Evolutionary conservation across 2,113 vertebrate species (phyloP).

Genomic region (Anser brachyrhynchus): DNA sequence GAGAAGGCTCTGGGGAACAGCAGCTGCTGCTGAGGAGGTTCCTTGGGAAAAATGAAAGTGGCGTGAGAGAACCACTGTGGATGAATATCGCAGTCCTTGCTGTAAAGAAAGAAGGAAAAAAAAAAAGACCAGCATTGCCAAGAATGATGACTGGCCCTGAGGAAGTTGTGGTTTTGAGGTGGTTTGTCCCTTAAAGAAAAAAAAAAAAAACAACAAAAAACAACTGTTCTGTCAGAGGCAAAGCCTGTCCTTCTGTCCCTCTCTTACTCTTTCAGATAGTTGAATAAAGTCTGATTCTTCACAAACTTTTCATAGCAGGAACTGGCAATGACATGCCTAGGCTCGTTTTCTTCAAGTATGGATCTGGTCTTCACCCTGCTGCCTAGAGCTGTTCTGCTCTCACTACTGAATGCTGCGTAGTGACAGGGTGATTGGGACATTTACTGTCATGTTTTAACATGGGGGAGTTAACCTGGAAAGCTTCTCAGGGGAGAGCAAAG

Average conservation of each 20-base stretch:
- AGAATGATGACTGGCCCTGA: neutral
- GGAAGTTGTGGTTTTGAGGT: neutral
- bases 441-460: rapidly evolving
- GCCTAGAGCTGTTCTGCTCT: neutral
- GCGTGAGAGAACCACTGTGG: neutral
- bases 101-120: neutral
- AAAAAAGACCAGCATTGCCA: neutral
- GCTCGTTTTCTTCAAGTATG: neutral
- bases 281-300: neutral
- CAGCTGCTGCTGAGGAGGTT: neutral
- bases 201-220: neutral
- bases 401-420: rapidly evolving
- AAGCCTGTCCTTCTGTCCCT: neutral
- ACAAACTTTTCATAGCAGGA: rapidly evolving
- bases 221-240: neutral
- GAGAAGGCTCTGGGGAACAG: neutral
- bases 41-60: neutral
- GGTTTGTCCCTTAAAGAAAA: neutral
- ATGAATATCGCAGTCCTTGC: neutral
- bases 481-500: neutral
- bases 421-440: neutral
- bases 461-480: neutral
- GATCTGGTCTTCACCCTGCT: neutral
- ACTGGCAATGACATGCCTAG: no score
- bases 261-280: no score